Evolutionary conservation across 64 coral and sea anemone genomes (phyloP).

Genomic region (Hydrozoanthus tunicans): DNA sequence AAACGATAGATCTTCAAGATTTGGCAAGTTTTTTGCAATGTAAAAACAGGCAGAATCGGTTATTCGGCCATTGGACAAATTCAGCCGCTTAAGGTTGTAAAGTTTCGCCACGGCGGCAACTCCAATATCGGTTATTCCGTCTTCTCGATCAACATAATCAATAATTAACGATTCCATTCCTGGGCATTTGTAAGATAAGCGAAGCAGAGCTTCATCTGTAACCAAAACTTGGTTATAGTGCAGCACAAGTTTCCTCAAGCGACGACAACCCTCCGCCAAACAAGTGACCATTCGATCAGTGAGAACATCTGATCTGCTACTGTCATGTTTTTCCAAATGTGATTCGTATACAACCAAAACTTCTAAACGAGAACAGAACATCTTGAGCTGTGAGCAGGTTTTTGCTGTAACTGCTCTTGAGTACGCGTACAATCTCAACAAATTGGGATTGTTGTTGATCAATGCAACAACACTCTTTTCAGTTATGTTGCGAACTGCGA

Average conservation of each 20-base stretch:
- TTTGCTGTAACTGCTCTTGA: slow-evolving; percentile 83
- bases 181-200: slow-evolving; percentile 77
- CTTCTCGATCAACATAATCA: slow-evolving; percentile 86
- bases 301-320: slow-evolving; percentile 66
- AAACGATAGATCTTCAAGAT: slow-evolving; percentile 78
- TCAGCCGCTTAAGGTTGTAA: slow-evolving; percentile 79
- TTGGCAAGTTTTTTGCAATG: slow-evolving; percentile 74
- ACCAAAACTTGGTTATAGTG: slow-evolving; percentile 88
- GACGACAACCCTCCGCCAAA: slow-evolving; percentile 72
- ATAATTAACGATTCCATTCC: slow-evolving; percentile 77
- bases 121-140: slow-evolving; percentile 84
- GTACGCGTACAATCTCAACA: slow-evolving; percentile 75
- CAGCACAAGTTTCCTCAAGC: slow-evolving; percentile 72
- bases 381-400: slow-evolving; percentile 55
- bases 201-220: slow-evolving; percentile 70
- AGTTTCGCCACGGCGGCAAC: slow-evolving; percentile 82
- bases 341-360: slow-evolving; percentile 89
- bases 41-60: slow-evolving; percentile 79
- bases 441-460: slow-evolving; percentile 76
- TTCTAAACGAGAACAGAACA: slow-evolving; percentile 68
- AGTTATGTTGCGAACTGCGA: slow-evolving; percentile 85
- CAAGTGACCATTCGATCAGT: slow-evolving; percentile 83
- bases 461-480: slow-evolving; percentile 74
- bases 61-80: slow-evolving; percentile 84
- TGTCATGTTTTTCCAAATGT: slow-evolving; percentile 77